Percentiles rank a stretch among this genome's conserved stretches.
These are phyloP conservation scores for Lymantria monacha DNA, from an alignment of 2,888 invertebrate species.

Conservation along the genomic window DNA sequence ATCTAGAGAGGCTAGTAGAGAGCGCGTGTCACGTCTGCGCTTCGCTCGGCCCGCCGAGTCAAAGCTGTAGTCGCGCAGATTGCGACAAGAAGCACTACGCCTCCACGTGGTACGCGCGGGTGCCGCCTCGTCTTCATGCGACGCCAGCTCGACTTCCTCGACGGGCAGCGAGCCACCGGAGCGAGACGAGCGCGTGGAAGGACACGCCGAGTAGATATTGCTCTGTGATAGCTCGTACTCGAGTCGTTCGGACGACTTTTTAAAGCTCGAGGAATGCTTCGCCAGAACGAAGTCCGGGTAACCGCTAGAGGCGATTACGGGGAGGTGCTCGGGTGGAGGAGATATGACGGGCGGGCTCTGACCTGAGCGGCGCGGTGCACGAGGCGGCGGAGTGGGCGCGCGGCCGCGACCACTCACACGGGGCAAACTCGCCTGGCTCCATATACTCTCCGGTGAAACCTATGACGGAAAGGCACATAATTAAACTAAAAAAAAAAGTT, in stretches of 20 bases:
- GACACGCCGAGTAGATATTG: conserved; percentile 80
- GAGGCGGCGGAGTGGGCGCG: conserved; percentile 79
- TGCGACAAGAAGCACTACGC: conserved; percentile 91
- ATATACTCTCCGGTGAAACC: conserved; percentile 80
- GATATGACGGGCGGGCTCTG: conserved; percentile 40
- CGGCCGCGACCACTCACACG: conserved; percentile 68
- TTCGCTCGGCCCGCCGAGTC: conserved; percentile 87
- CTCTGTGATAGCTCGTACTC: conserved; percentile 82
- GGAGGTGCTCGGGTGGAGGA: conserved; percentile 29
- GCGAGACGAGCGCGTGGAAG: conserved; percentile 66
- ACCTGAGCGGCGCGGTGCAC: conserved; percentile 55
- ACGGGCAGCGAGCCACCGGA: conserved; percentile 60
- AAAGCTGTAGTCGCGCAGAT: conserved; percentile 89
- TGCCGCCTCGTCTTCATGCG: conserved; percentile 21
- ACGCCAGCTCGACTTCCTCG: conserved; percentile 35
- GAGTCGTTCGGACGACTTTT: conserved; percentile 71
- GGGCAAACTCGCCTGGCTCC: conserved; percentile 71
- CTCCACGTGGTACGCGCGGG: conserved; percentile 82
- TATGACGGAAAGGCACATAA: conserved; percentile 17
- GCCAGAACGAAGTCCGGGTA: conserved; percentile 74
- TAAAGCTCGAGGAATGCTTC: conserved; percentile 71
- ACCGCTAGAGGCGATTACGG: conserved; percentile 68
- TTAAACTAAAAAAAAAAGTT: too few species aligned
- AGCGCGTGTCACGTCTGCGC: conserved; percentile 69
- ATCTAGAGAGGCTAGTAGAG: conserved; percentile 60